Conservation (phyloP, 2,113 vertebrate species). For the Pandion haliaetus region DNA sequence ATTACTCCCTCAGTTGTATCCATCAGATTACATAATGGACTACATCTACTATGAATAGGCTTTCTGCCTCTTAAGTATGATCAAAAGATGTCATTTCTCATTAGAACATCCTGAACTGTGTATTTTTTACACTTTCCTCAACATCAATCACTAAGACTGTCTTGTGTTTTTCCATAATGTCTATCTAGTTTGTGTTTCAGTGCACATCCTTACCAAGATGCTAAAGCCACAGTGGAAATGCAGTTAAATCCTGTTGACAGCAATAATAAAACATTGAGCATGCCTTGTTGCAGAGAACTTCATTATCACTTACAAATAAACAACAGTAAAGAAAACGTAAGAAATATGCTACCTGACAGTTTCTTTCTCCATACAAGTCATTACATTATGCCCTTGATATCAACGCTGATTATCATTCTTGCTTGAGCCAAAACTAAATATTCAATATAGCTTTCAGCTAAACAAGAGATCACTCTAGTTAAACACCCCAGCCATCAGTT, state of each 20-base stretch:
- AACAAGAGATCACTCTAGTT: conserved; percentile 30
- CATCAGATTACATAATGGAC: neutral
- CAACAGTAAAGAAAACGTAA: neutral
- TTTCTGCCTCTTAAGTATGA: neutral
- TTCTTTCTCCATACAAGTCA: neutral
- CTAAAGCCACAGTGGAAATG: conserved; percentile 63
- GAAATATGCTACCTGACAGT: neutral
- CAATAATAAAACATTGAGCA: conserved; percentile 54
- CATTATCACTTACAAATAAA: conserved; percentile 46
- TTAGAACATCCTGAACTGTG: neutral
- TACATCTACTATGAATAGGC: neutral
- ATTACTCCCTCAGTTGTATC: neutral
- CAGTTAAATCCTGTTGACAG: conserved; percentile 49
- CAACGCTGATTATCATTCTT: neutral
- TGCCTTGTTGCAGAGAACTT: conserved; percentile 39
- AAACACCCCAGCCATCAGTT: no score
- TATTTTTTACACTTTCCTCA: neutral
- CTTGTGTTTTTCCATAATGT: neutral
- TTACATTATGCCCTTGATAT: neutral
- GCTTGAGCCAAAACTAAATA: neutral
- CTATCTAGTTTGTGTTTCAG: conserved; percentile 51
- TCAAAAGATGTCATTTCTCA: neutral
- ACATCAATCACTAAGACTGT: neutral
- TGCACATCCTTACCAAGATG: conserved; percentile 38
- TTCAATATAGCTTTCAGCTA: neutral